These are phyloP conservation scores for Grapholita molesta DNA, from an alignment of 1,140 invertebrate genomes.

Conservation along the genomic window DNA sequence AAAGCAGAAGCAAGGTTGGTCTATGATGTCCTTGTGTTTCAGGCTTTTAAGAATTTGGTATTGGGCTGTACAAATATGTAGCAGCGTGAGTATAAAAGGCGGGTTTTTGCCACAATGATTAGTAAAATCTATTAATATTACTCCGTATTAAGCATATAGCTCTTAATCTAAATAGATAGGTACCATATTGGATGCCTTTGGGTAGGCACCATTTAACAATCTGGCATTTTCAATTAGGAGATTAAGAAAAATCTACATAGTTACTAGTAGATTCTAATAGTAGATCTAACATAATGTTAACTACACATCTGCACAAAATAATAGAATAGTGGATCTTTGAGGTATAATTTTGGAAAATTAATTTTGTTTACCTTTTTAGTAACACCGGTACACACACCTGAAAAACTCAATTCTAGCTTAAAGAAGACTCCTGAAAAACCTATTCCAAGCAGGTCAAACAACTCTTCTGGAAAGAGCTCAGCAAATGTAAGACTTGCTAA, in stretches of 20 bases:
- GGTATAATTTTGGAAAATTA: background rate
- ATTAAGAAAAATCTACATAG: too few relatives aligned
- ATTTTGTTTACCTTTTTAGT: constrained; percentile 10
- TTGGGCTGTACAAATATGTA: background rate
- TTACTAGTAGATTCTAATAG: too few relatives aligned
- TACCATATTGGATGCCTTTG: background rate
- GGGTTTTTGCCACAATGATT: too few relatives aligned
- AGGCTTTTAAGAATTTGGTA: background rate
- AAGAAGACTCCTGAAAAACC: constrained; percentile 24
- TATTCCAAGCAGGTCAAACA: constrained; percentile 4
- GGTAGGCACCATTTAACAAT: background rate
- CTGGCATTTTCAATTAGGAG: background rate
- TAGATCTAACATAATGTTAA: background rate
- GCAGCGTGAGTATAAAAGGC: background rate
- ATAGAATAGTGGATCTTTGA: background rate
- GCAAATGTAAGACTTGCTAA: constrained; percentile 54
- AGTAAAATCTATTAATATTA: too few relatives aligned
- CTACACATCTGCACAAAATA: background rate
- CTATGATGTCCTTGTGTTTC: background rate
- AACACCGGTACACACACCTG: constrained; percentile 18
- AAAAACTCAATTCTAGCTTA: constrained; percentile 16
- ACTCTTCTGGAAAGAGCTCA: constrained; percentile 34
- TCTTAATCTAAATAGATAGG: too few relatives aligned
- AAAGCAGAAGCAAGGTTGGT: constrained; percentile 38
- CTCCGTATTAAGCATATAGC: too few relatives aligned